A percentile compares a stretch with the other conserved stretches of the same genome.
These are phyloP conservation scores for Theodoxus fluviatilis DNA, from an alignment of 2,888 invertebrate species.

Conservation along the genomic window DNA sequence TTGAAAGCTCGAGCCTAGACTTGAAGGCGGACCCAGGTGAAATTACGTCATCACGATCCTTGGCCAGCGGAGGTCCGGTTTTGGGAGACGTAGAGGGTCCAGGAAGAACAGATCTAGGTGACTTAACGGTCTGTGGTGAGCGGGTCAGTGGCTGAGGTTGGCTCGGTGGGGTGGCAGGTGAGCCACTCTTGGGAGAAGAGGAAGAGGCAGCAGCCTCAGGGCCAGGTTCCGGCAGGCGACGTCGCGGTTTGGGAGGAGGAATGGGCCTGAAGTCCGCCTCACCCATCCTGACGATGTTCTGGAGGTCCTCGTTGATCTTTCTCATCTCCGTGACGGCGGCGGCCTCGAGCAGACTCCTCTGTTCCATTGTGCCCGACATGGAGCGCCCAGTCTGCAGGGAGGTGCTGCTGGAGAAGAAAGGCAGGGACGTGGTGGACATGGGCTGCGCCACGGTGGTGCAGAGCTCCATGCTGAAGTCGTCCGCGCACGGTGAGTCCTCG, in stretches of 20 bases:
- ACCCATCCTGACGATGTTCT: constrained; percentile 34
- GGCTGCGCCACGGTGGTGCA: constrained; percentile 26
- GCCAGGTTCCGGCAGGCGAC: constrained; percentile 55
- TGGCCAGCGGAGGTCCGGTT: no score
- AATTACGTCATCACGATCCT: no score
- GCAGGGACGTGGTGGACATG: constrained; percentile 10
- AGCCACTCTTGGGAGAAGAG: no score
- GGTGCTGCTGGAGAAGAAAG: constrained; percentile 34
- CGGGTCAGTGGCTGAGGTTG: background rate
- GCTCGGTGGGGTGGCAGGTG: constrained; percentile 31
- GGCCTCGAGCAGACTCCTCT: constrained; percentile 30
- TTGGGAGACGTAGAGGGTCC: no score
- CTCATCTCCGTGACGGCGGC: constrained; percentile 35
- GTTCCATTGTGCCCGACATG: no score
- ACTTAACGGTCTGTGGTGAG: no score
- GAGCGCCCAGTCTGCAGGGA: no score
- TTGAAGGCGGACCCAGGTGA: no score
- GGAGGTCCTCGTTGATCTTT: constrained; percentile 38
- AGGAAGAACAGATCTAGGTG: no score
- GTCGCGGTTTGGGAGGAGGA: constrained; percentile 42
- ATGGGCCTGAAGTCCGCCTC: constrained; percentile 36
- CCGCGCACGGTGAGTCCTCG: constrained; percentile 14
- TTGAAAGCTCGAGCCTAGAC: no score
- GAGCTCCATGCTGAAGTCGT: constrained; percentile 20
- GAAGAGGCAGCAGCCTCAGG: constrained; percentile 43